phyloP scores from a whole-genome alignment of 2,113 vertebrate genomes.

The Malurus elegans region DNA sequence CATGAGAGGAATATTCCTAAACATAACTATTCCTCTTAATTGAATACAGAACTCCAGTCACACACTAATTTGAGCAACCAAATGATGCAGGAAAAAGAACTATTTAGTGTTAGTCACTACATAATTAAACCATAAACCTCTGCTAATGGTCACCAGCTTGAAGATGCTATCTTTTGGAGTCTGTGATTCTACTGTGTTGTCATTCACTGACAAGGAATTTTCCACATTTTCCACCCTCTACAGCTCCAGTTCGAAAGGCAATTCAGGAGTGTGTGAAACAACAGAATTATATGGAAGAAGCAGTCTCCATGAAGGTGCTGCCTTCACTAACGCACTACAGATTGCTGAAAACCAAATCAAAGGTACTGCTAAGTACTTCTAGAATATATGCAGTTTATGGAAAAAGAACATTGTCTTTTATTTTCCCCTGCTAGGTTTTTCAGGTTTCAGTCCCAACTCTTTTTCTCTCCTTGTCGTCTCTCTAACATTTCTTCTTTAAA shows the following conservation, averaged over 20 bases:
- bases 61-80: neutral
- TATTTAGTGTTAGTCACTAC: neutral
- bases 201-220: neutral
- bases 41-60: neutral
- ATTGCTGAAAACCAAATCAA: conserved; percentile 40
- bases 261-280: conserved; percentile 34
- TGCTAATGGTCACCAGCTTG: neutral
- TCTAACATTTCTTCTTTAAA: neutral
- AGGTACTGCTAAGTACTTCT: neutral
- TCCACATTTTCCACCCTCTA: neutral
- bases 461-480: neutral
- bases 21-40: neutral
- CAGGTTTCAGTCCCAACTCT: neutral
- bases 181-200: neutral
- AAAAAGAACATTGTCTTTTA: neutral
- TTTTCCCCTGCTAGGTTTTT: neutral
- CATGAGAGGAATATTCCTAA: neutral
- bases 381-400: neutral
- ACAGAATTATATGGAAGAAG: conserved; percentile 56
- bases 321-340: conserved; percentile 32
- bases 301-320: conserved; percentile 53
- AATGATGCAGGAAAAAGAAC: neutral
- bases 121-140: neutral
- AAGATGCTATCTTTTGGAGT: neutral
- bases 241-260: conserved; percentile 64